These are phyloP conservation scores for Actenoides hombroni DNA, from an alignment of 2,113 vertebrate genomes.

Conservation along the genomic window DNA sequence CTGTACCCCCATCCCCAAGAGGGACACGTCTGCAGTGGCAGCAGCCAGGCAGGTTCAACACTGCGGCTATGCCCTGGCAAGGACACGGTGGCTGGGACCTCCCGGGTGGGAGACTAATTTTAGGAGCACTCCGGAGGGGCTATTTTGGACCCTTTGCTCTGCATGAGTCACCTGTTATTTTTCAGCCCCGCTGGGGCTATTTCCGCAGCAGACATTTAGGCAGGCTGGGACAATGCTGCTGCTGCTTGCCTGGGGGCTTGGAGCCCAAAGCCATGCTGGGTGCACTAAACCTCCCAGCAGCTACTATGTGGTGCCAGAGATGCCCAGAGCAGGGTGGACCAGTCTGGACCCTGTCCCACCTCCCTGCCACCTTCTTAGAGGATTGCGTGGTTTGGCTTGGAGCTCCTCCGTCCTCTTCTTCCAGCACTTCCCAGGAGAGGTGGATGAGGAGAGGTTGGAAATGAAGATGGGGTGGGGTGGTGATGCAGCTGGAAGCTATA, in stretches of 20 bases:
- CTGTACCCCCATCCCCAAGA: rapidly evolving
- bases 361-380: not conserved
- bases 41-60: not conserved
- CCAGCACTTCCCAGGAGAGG: not conserved
- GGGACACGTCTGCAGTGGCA: not conserved
- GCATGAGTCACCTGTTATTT: constrained; percentile 64
- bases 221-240: constrained; percentile 12
- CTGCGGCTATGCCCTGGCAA: constrained; percentile 25
- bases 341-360: not conserved
- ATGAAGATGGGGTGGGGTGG: not conserved
- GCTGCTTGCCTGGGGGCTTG: not conserved
- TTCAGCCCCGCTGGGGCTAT: constrained; percentile 6
- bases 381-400: rapidly evolving
- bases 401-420: not conserved
- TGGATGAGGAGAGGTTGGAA: not conserved
- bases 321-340: not conserved
- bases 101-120: constrained; percentile 51
- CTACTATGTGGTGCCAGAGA: rapidly evolving
- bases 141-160: constrained; percentile 67
- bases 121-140: constrained; percentile 48
- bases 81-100: constrained; percentile 28
- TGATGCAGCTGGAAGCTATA: not conserved
- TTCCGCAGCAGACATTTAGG: constrained; percentile 51
- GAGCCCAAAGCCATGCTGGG: not conserved
- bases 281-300: not conserved